These are phyloP conservation scores for Drosophila paulistorum DNA, from an alignment of 1,140 invertebrate species.

Conservation along the genomic window DNA sequence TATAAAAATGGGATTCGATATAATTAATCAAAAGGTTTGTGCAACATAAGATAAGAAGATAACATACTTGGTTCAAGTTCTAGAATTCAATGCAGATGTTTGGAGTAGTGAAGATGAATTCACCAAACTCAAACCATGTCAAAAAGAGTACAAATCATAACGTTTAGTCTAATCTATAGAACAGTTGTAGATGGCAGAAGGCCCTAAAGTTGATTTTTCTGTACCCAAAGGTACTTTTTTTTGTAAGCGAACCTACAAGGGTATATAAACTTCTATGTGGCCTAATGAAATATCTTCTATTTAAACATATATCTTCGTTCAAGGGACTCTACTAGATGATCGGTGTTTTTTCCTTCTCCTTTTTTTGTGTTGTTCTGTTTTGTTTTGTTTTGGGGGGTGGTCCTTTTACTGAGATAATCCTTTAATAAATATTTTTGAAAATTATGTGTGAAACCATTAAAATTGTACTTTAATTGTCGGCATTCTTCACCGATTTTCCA, in stretches of 20 bases:
- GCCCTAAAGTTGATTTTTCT: too few species aligned
- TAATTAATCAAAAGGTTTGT: not conserved
- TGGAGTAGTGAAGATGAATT: too few species aligned
- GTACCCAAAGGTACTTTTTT: too few species aligned
- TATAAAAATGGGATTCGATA: not conserved
- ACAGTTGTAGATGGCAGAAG: too few species aligned
- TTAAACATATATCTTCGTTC: conserved; percentile 37
- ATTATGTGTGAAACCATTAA: conserved; percentile 76
- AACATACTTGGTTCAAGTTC: too few species aligned
- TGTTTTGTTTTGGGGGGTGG: conserved; percentile 44
- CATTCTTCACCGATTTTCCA: conserved; percentile 25
- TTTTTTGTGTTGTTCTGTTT: conserved; percentile 48
- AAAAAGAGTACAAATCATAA: too few species aligned
- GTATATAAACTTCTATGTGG: not conserved
- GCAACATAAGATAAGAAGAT: too few species aligned
- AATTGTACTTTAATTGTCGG: conserved; percentile 57
- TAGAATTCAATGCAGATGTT: too few species aligned
- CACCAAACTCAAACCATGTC: too few species aligned
- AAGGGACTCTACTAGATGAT: conserved; percentile 53
- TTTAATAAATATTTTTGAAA: conserved; percentile 61
- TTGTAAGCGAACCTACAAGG: not conserved
- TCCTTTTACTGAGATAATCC: conserved; percentile 54
- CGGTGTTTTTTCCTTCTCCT: not conserved
- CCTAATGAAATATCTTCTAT: conserved; percentile 8
- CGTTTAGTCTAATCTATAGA: too few species aligned